phyloP scores from a whole-genome alignment of 2,797 vertebrate genomes.

The Schizopygopsis malacanthus region DNA sequence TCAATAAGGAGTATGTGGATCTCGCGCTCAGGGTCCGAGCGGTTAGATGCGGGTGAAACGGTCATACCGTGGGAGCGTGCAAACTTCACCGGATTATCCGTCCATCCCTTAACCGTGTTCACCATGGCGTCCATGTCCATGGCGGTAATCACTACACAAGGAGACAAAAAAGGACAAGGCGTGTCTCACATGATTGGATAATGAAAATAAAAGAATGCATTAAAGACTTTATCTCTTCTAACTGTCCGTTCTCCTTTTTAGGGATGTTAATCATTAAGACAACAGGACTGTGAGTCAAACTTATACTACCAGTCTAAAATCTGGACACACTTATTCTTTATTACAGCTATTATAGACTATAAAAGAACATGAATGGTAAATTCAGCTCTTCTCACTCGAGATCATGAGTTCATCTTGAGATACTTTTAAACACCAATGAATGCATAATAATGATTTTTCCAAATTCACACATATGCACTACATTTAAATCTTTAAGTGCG shows the following conservation, averaged over 20 bases:
- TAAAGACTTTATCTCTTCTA: constrained; percentile 52
- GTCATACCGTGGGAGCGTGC: constrained; percentile 89
- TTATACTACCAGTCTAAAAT: constrained; percentile 62
- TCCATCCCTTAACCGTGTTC: constrained; percentile 90
- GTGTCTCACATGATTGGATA: constrained; percentile 63
- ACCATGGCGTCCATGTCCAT: constrained; percentile 97
- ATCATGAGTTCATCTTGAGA: background rate
- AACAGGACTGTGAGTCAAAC: constrained; percentile 61
- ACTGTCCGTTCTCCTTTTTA: constrained; percentile 11
- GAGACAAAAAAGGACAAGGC: constrained; percentile 56
- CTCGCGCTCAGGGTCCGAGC: constrained; percentile 67
- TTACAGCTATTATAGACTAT: background rate
- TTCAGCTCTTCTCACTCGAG: background rate
- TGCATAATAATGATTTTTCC: background rate
- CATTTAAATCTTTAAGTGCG: background rate
- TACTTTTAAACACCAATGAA: background rate
- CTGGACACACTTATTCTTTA: constrained; percentile 29
- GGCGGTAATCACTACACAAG: constrained; percentile 82
- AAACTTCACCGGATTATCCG: constrained; percentile 90
- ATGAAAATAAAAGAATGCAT: constrained; percentile 56
- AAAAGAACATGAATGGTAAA: background rate
- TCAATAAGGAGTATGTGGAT: constrained; percentile 91
- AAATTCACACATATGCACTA: background rate
- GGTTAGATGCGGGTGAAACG: constrained; percentile 68
- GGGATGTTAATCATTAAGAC: constrained; percentile 42